Base-by-base conservation (phyloP, 2,888 invertebrate species). In the Agonopterix subpropinquella region DNA sequence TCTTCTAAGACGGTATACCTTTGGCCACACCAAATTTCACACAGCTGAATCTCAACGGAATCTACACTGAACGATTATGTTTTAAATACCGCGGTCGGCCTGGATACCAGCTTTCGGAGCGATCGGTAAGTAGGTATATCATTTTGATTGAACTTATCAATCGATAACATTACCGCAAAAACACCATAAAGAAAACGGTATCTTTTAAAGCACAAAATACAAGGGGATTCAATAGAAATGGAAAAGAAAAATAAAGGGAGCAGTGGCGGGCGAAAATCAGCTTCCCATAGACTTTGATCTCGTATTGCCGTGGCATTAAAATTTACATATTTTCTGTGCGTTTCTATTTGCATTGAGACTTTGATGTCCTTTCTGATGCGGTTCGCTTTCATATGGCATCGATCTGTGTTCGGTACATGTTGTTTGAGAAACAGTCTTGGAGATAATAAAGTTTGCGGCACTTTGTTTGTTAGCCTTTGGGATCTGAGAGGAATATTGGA, bases 321-420 rank as follows among this genome's bases (percentile, higher is more conserved):
- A 88, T 88, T 87, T 85, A 86, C 88, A 88, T 87, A 86, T 80
- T 78, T 80, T 72, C 74, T 62, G 60, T 62, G 57, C 59, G 64
- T 72, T 70, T 73, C 72, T 75, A 77, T 86, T 83, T 77, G 73
- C 65, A 54, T 73, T 72, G 61, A 64, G 65, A 66, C 84, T 87
- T 87, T 86, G 86, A 86, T 84, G 80, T 84, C 68, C 73, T 73
- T 75, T 73, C 64, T 70, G 64, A 67, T 70, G 75, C 56, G 72
- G 69, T 67, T 70, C 58, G 64, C 64, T 65, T 71, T 65, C 58
- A 57, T 55, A 48, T 53, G 47, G 59, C 62, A 68, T 73, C 66
- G 70, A 72, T 69, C 56, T 59, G 28, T 28, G 28, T 28, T 28
- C 28, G 57, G 57, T 59, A 61, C 58, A 56, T 60, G 58, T 57